Evolutionary conservation across 2,797 vertebrate species (phyloP).

Genomic region (Platalea minor): DNA sequence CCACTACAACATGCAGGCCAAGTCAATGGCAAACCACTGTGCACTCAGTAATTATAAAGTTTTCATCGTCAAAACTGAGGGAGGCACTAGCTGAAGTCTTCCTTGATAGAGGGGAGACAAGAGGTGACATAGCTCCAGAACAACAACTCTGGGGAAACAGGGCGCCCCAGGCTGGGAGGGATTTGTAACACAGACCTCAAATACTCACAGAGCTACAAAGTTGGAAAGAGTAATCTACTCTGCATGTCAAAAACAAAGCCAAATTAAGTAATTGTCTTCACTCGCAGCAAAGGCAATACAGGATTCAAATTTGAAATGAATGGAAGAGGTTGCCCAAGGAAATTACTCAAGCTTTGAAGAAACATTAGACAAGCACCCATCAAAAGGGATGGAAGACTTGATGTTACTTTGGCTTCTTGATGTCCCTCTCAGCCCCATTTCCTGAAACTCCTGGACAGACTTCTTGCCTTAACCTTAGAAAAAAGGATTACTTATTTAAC

Average conservation of each 20-base stretch:
- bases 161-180: not conserved
- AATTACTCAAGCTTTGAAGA: not conserved
- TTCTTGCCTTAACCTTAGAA: not conserved
- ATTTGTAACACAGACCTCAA: not conserved
- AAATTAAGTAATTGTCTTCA: not conserved
- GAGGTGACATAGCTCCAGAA: not conserved
- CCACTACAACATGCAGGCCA: not conserved
- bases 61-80: not conserved
- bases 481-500: not conserved
- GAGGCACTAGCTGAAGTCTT: not conserved
- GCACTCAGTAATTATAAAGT: fast-evolving
- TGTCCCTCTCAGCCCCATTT: not conserved
- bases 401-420: not conserved
- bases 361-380: not conserved
- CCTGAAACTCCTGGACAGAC: not conserved
- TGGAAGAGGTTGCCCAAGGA: not conserved
- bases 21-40: not conserved
- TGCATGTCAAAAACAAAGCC: not conserved
- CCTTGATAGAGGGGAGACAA: not conserved
- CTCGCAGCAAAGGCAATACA: not conserved
- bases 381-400: not conserved
- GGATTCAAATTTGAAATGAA: not conserved
- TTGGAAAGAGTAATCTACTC: not conserved
- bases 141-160: fast-evolving
- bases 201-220: not conserved